A percentile compares a stretch with the other conserved stretches of the same genome.
phyloP scores from a whole-genome alignment of 1,140 invertebrate species.

The Laodelphax striatellus region DNA sequence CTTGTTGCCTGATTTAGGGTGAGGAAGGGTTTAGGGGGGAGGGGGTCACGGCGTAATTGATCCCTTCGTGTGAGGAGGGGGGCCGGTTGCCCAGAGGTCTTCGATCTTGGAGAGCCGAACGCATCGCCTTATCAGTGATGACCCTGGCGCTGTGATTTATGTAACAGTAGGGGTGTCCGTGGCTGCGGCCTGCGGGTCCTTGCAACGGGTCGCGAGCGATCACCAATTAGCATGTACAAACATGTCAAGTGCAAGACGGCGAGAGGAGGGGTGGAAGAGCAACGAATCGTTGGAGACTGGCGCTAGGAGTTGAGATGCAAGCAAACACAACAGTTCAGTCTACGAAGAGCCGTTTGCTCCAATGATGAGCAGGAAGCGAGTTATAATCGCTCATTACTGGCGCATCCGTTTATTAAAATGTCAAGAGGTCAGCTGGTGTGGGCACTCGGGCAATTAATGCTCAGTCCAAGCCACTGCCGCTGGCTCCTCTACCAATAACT shows the following conservation, averaged over 20 bases:
- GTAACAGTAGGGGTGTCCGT: neutral
- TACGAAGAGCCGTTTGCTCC: neutral
- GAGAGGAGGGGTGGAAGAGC: no score
- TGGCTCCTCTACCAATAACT: no score
- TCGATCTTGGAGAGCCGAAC: no score
- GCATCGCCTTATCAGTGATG: neutral
- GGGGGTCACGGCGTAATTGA: no score
- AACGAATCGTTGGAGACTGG: no score
- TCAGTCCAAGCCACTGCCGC: no score
- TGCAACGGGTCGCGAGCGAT: neutral
- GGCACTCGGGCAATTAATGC: neutral
- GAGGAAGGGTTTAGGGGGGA: no score
- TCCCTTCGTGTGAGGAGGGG: no score
- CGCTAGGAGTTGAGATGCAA: no score
- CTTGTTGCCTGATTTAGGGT: no score
- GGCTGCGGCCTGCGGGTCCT: neutral
- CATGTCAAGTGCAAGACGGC: neutral
- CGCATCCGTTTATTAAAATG: constrained; percentile 1
- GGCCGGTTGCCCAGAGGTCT: no score
- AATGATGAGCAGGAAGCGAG: neutral
- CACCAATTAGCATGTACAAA: neutral
- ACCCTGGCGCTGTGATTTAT: neutral
- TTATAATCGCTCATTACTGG: constrained; percentile 1
- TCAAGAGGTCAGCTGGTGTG: neutral
- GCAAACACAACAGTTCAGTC: no score